A percentile compares a stretch with the other conserved stretches of the same genome.
Evolutionary conservation across 2,888 invertebrate species (phyloP).

Genomic region (Diogma glabrata): DNA sequence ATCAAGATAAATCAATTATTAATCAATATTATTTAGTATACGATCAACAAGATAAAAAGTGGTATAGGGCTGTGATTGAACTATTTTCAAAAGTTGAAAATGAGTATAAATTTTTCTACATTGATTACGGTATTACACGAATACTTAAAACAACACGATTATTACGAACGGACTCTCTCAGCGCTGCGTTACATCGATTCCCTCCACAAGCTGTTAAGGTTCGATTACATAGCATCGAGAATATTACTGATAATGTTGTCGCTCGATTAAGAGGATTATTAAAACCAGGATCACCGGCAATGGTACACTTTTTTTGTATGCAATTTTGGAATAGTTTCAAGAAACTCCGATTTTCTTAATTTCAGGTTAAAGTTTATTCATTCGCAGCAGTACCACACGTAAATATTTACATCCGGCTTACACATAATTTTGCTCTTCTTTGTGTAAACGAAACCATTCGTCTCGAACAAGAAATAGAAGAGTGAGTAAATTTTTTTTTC

Average conservation of each 20-base stretch:
- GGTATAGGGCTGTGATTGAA: conserved; percentile 14
- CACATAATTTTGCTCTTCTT: conserved; percentile 48
- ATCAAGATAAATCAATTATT: conserved; percentile 5
- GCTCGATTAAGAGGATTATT: conserved; percentile 47
- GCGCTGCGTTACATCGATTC: conserved; percentile 44
- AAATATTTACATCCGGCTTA: conserved; percentile 57
- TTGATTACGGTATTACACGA: conserved; percentile 43
- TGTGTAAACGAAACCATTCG: conserved; percentile 59
- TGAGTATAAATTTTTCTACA: conserved; percentile 39
- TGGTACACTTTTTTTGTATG: conserved; percentile 1
- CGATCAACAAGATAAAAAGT: conserved; percentile 11
- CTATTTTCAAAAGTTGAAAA: conserved; percentile 23
- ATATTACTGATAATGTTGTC: conserved; percentile 39
- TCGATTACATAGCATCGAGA: conserved; percentile 45
- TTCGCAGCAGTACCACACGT: conserved; percentile 36
- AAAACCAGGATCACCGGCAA: conserved; percentile 26
- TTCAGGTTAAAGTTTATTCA: conserved; percentile 6
- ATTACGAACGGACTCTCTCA: conserved; percentile 40
- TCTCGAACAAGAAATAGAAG: conserved; percentile 46
- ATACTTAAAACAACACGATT: conserved; percentile 34
- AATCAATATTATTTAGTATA: conserved; percentile 13
- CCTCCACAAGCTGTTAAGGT: conserved; percentile 48
- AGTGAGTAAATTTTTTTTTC: conserved; percentile 17
- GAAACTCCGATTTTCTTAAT: background rate
- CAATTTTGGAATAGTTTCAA: background rate